Conservation (phyloP, 2,113 vertebrate genomes). For the cattle (Bos taurus) region ARS-UCD2.0 NC_037328.1:124181501-124182000, state of each 20-base stretch:
- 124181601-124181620: neutral
- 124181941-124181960: neutral
- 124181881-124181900: neutral
- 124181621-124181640: neutral
- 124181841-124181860: constrained; percentile 29
- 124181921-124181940: neutral
- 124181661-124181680: neutral
- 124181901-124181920: constrained; percentile 32
- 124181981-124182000: neutral
- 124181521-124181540: neutral
- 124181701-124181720: neutral
- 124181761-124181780: constrained; percentile 24
- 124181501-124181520: neutral
- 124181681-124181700: neutral
- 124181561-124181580: neutral
- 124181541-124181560: neutral
- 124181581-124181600: neutral
- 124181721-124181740: neutral
- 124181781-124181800: constrained; percentile 47
- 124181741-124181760: neutral
- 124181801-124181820: neutral
- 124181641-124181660: neutral
- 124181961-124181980: neutral
- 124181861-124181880: neutral
- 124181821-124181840: constrained; percentile 41